These are phyloP conservation scores for Stenotaenia linearis DNA, from an alignment of 2,888 invertebrate genomes.

Conservation along the genomic window DNA sequence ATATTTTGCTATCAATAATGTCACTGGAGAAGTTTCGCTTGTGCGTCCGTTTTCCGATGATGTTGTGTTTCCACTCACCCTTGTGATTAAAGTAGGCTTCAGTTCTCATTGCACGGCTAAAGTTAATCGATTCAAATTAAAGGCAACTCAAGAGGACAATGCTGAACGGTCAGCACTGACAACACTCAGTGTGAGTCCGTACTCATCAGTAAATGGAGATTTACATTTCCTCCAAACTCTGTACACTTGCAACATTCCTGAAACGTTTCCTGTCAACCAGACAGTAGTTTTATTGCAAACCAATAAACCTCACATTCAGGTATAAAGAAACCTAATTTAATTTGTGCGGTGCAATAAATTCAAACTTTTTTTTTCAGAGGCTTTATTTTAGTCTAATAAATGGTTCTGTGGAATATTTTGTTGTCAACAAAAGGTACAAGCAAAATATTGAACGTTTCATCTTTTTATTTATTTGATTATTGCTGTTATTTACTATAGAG, in stretches of 20 bases:
- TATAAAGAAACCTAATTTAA: slow-evolving; percentile 39
- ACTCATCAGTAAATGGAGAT: slow-evolving; percentile 53
- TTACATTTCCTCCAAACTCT: slow-evolving; percentile 65
- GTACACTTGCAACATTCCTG: slow-evolving; percentile 65
- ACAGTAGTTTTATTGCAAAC: slow-evolving; percentile 64
- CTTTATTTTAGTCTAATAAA: slow-evolving; percentile 30
- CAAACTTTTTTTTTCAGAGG: slow-evolving; percentile 20
- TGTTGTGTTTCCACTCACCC: slow-evolving; percentile 54
- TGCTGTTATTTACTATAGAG: slow-evolving; percentile 49
- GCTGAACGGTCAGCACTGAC: slow-evolving; percentile 79
- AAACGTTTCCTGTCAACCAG: slow-evolving; percentile 68
- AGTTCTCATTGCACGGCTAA: neutral
- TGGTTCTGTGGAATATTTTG: slow-evolving; percentile 31
- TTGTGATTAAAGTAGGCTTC: slow-evolving; percentile 66
- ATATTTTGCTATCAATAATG: slow-evolving; percentile 59
- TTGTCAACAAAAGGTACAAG: slow-evolving; percentile 30
- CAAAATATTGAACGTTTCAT: neutral
- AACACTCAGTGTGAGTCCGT: slow-evolving; percentile 64
- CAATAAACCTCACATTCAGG: slow-evolving; percentile 56
- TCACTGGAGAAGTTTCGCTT: slow-evolving; percentile 59
- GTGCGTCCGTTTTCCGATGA: slow-evolving; percentile 56
- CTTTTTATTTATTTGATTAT: neutral
- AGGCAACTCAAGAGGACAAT: slow-evolving; percentile 78
- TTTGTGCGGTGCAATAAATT: too few relatives aligned
- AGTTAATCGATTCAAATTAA: neutral